Base-by-base conservation (phyloP, 2,113 vertebrate species). In the Aldabrachelys gigantea region DNA sequence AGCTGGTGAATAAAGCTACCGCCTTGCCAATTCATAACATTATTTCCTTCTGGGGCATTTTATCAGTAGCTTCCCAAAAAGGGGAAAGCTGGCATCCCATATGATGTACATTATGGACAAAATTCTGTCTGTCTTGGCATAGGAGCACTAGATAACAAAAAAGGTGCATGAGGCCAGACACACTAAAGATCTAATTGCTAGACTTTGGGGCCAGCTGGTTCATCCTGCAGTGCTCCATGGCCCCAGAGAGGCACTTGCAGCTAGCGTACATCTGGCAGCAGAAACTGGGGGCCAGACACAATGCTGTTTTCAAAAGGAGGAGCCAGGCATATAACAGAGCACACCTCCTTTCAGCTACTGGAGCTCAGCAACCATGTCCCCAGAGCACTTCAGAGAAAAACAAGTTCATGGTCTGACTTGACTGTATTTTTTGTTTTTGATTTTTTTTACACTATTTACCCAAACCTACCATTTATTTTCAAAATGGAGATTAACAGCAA, bases 401-500 rank as follows among this genome's bases (percentile, higher is more conserved):
- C 84, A 92, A 8, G 14, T 87, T 2, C 47, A 78, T 8, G 80
- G 13, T 94, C 88, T 47, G 16, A 85, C 24, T 47, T n/a, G 2
- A 69, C 3, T 90, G 91, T 81, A 44, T 82, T 91, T 21, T 92
- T 91, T 62, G 69, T 80, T 31, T 62, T 62, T 62, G 88, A 93
- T 88, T 85, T 94, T 44, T 84, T 84, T 82, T 90, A 80, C n/a
- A 89, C 24, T 89, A 17, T 69, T 92, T 87, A 53, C n/a, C 52
- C 44, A 85, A 90, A 80, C 85, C 78, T 94, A 92, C 83, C 85
- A 86, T 91, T 96, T 95, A 95, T 69, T 91, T 95, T 96, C 92
- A 80, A 81, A 96, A 95, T 78, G 91, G 90, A 96, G 62, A 94
- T 84, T 86, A 87, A 92, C 57, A 95, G 93, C 95, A 96, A 85